Evolutionary conservation across 1,140 invertebrate species (phyloP), one percentile per base, ranked within the genome.

Genomic region (Aphaenogaster floridana): DNA sequence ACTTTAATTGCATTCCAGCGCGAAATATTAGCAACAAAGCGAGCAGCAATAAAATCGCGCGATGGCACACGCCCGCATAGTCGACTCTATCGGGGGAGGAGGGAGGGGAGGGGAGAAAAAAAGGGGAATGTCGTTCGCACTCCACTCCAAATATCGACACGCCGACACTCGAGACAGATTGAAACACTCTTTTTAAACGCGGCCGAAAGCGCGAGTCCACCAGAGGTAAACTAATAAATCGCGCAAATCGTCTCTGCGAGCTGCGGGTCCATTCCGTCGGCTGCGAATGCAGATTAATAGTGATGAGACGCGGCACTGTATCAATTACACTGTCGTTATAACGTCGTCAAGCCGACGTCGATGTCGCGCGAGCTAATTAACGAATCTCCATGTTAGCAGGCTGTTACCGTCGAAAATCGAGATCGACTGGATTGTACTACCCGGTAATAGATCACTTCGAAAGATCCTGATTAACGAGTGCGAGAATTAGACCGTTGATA

Each of bases 311-410:
- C 54, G 48, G 54, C 69, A 71, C 45, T 89, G 84, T 86, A 86
- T 90, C 88, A 90, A 89, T 90, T 90, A 90, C 76, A 45, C 5
- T 48, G 36, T 81, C 66, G 87, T 76, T 88, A 86, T 90, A 89
- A 87, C 50, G 63, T 86, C 89, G 63, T 90, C 80, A 89, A 45
- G 15, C 64, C 36, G 88, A 76, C 48, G 80, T 59, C 83, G 13
- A 63, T 81, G 83, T 54, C 57, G 77, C 52, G 34, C 61, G 34
- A 15, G 68, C 83, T 90, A 89, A 89, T 90, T 89, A 89, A 90
- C 88, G 77, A 79, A 89, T 86, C 54, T 64, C 76, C 63, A 6
- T 15, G 11, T 11, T 17, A 15, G 9, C 21, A 1, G 2, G n/a
- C 48, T 54, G 59, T 52, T 64, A 15, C 3, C 48, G 68, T 39